These are phyloP conservation scores for Octodonta nipae DNA, from an alignment of 2,888 invertebrate genomes.

Conservation along the genomic window DNA sequence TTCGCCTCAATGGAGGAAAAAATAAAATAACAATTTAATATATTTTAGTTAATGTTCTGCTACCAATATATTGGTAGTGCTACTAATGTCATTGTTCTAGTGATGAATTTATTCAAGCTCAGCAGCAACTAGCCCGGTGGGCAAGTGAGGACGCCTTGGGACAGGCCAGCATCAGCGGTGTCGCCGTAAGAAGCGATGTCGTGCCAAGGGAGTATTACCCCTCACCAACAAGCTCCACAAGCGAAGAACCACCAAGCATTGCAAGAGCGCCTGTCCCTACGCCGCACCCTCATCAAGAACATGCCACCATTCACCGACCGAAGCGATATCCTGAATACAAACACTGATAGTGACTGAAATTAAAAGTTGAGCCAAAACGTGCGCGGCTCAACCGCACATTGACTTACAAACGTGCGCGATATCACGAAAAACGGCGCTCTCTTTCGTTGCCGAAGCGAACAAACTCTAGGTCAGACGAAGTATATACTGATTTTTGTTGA, in stretches of 20 bases:
- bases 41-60: too few species aligned
- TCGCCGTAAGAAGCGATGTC: slow-evolving; percentile 14
- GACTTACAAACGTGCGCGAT: slow-evolving; percentile 12
- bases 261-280: slow-evolving; percentile 39
- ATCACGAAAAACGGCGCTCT: slow-evolving; percentile 6
- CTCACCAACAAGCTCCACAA: slow-evolving; percentile 41
- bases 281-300: slow-evolving; percentile 27
- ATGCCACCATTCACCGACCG: slow-evolving; percentile 43
- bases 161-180: slow-evolving; percentile 32
- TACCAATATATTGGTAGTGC: too few species aligned
- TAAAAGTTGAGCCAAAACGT: slow-evolving; percentile 21
- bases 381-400: slow-evolving; percentile 11
- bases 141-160: slow-evolving; percentile 67
- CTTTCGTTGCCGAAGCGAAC: slow-evolving; percentile 13
- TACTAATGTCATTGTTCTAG: too few species aligned
- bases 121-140: slow-evolving; percentile 90
- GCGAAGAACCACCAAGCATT: slow-evolving; percentile 43
- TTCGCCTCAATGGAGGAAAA: too few species aligned
- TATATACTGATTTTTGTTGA: too few species aligned
- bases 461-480: slow-evolving; percentile 6
- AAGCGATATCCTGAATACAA: slow-evolving; percentile 63
- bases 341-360: slow-evolving; percentile 49
- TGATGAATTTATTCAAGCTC: slow-evolving; percentile 95
- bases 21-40: too few species aligned
- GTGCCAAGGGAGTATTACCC: slow-evolving; percentile 44